Evolutionary conservation across 2,113 vertebrate genomes (phyloP).

Genomic region (Xerus inauris): DNA sequence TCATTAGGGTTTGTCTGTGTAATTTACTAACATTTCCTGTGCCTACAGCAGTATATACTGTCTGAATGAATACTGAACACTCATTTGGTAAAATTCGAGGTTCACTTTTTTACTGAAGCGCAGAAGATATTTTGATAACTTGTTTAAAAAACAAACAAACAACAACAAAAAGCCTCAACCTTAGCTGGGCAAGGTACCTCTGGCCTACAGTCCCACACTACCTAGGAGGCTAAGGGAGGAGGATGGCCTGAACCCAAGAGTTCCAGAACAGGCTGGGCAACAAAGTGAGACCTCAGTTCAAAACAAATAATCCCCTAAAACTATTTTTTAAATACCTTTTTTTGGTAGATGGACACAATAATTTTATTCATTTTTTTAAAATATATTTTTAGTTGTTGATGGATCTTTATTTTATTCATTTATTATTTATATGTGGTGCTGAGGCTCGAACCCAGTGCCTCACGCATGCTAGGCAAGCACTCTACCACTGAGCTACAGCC

Average conservation of each 20-base stretch:
- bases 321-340: neutral
- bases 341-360: too few species aligned
- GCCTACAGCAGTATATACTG: neutral
- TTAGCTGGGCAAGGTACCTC: neutral
- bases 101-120: constrained; percentile 12
- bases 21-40: neutral
- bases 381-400: too few species aligned
- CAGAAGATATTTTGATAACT: neutral
- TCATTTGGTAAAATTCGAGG: neutral
- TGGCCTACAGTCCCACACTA: neutral
- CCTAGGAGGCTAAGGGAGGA: neutral
- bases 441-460: too few species aligned
- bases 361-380: too few species aligned
- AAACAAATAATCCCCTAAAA: neutral
- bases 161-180: neutral
- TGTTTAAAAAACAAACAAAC: neutral
- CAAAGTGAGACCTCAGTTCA: too few species aligned
- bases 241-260: too few species aligned
- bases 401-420: too few species aligned
- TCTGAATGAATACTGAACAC: neutral
- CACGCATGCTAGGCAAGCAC: too few species aligned
- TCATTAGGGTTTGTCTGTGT: neutral
- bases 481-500: too few species aligned
- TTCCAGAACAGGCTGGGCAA: neutral
- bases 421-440: too few species aligned